These are phyloP conservation scores for Aplocera efformata DNA, from an alignment of 2,888 invertebrate species.

Conservation along the genomic window DNA sequence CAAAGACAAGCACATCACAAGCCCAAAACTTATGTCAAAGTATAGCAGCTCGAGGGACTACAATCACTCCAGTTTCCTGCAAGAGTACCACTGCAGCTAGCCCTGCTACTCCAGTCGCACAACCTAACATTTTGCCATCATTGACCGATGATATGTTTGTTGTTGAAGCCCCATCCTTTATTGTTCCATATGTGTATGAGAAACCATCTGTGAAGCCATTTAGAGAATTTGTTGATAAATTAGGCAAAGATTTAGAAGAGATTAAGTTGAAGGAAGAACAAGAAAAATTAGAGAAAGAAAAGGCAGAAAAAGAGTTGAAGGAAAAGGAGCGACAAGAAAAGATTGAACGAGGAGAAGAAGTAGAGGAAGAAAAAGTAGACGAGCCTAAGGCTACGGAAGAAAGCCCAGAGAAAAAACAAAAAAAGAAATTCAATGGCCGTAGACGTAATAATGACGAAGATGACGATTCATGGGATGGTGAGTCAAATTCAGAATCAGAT, in stretches of 20 bases:
- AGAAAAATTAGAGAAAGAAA: conserved; percentile 56
- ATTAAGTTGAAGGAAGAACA: conserved; percentile 62
- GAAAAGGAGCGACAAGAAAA: conserved; percentile 67
- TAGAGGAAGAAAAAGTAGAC: conserved; percentile 35
- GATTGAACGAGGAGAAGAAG: conserved; percentile 50
- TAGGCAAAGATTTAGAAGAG: conserved; percentile 82
- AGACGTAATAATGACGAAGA: conserved; percentile 71
- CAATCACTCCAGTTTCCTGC: conserved; percentile 76
- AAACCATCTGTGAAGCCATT: conserved; percentile 92
- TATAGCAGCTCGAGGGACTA: conserved; percentile 74
- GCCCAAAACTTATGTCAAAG: conserved; percentile 71
- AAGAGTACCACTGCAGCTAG: conserved; percentile 39
- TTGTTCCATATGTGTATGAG: conserved; percentile 96
- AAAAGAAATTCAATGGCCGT: conserved; percentile 28
- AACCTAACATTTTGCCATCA: conserved; percentile 84
- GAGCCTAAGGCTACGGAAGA: conserved; percentile 47
- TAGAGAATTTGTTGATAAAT: conserved; percentile 85
- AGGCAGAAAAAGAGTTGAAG: conserved; percentile 56
- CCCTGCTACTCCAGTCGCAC: conserved; percentile 39
- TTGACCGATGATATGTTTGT: conserved; percentile 96
- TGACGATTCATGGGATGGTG: conserved; percentile 82
- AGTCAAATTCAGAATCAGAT: conserved; percentile 75
- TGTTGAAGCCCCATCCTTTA: conserved; percentile 95
- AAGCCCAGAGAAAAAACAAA: conserved; percentile 53
- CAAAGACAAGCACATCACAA: conserved; percentile 43